Base-by-base conservation (phyloP, 1,140 invertebrate species). In the Oscheius sp. region DNA sequence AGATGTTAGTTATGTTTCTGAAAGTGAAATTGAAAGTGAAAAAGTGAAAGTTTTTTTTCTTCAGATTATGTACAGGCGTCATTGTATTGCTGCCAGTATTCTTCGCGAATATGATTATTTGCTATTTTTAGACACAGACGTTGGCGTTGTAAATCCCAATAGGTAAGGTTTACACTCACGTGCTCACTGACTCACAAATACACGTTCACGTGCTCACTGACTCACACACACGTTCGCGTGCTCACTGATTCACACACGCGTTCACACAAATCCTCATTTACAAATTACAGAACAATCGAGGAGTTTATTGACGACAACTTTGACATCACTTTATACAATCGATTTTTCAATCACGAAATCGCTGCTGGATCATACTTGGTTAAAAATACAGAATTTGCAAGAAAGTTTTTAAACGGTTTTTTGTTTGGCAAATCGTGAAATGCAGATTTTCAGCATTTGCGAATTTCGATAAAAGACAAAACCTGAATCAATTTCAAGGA, bases 291-390 rank as follows among this genome's bases (percentile, higher is more conserved):
- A 23, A 31, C 23, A 2, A 59, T 76, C 1, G 75, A 76, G 62
- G 75, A 76, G 29, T 76, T 45, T 20, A 62, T 76, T 28, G 49
- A 76, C 55, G 36, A 36, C 1, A 18, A 3, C 1, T 68, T 49
- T 20, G 73, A 76, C 46, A 13, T 76, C 15, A 68, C 64, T 28
- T 49, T 75, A 15, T 76, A 74, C 29, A 64, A 76, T 45, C 58
- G 74, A 23, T 75, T 76, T 45, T 73, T 52, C 3, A 68, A 76
- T 45, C 58, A 65, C 65, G 75, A 76, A 76, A 55, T 76, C 29
- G 67, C 73, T n/a, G 73, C 71, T 36, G 75, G 75, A n/a, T 71
- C 64, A 4, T 76, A 76, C 46, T 35, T 76, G 13, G 73, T 64
- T 10, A 36, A 31, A 3, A 76, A 76, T 52, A 68, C 75, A 28